A percentile compares a stretch with the other conserved stretches of the same genome.
Evolutionary conservation across 2,113 vertebrate species (phyloP).

Genomic region (Junco hyemalis): DNA sequence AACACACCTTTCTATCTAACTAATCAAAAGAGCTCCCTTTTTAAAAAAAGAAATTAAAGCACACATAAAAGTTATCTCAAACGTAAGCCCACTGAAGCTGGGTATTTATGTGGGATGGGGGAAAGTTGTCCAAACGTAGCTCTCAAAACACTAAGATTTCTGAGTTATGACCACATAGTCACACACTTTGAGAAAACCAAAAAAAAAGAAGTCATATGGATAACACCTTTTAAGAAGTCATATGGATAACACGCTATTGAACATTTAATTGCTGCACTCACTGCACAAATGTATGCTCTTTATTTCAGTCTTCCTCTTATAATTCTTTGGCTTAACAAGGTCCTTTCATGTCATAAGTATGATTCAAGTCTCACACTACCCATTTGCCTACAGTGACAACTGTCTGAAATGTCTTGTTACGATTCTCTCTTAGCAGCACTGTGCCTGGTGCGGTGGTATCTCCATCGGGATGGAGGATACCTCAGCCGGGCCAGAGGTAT

Average conservation of each 20-base stretch:
- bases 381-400: accelerated
- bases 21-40: accelerated
- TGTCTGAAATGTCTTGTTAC: accelerated
- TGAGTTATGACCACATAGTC: background rate
- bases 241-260: accelerated
- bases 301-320: background rate
- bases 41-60: background rate
- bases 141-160: background rate
- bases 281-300: background rate
- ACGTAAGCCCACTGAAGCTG: background rate
- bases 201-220: background rate
- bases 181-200: too few relatives aligned
- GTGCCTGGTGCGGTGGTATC: accelerated
- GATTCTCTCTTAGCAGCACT: accelerated
- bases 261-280: too few relatives aligned
- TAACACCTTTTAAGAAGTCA: background rate
- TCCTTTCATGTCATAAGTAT: accelerated
- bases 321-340: background rate
- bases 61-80: background rate
- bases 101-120: accelerated
- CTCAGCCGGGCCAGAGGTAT: accelerated
- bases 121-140: accelerated
- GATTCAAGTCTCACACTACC: background rate
- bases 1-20: background rate
- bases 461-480: too few relatives aligned